Base-by-base conservation (phyloP, 1,140 invertebrate species). In the Helicoverpa zea region DNA sequence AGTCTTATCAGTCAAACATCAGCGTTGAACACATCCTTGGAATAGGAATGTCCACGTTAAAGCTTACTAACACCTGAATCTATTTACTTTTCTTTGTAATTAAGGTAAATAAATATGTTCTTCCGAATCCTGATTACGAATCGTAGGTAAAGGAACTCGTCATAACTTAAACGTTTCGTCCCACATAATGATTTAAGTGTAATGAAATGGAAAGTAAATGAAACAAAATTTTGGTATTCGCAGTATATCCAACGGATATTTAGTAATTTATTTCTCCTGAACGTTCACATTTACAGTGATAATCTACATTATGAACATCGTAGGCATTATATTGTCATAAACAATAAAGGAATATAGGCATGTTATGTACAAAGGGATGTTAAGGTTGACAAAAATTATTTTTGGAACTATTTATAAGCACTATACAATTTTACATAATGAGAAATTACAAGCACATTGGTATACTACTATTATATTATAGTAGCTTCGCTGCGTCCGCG, bases 351-450 rank as follows among this genome's bases (percentile, higher is more conserved):
- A 89, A 89, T 89, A 83, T 86, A 93, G 89, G 86, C 89, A 87
- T 91, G 81, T 89, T 94, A 93, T 94, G 88, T 94, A 93, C 92
- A 94, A 86, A 90, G 86, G 82, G 83, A 82, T 88, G 85, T 85
- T 80, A 83, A 91, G 79, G 76, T 87, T 16, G 82, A 76, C 87
- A 84, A 89, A 89, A 88, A 87, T 79, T 47, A 76, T 52, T 86
- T 89, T 89, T 88, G 84, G 84, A 90, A 89, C 89, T 92, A 91
- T 91, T 90, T 91, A 93, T 91, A 91, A 93, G 92, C 92, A 91
- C 89, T 94, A 93, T 94, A 94, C 91, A 94, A 90, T 86, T 94
- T 93, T 93, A 94, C 90, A 94, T 90, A 89, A 86, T 87, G 79
- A 89, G 81, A 86, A 88, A 90, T 87, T 89, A 91, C 84, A 90